Evolutionary conservation across 2,888 invertebrate genomes (phyloP).

Genomic region (Clostera curtula): DNA sequence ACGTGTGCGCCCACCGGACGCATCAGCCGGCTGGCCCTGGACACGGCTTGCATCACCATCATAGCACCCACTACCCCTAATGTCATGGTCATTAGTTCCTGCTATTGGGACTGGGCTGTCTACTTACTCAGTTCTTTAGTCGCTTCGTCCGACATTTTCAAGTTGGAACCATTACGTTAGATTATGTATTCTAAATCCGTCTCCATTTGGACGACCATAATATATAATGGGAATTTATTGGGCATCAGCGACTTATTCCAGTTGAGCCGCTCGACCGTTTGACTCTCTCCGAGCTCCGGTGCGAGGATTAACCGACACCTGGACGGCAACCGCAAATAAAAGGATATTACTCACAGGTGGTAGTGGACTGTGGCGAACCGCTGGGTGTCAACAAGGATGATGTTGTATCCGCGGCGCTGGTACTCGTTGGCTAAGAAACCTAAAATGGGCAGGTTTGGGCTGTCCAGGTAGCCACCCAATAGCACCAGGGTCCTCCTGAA

Average conservation of each 20-base stretch:
- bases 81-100: neutral
- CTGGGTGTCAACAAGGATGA: slow-evolving; percentile 59
- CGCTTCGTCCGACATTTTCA: too few species aligned
- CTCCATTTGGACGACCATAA: too few species aligned
- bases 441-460: slow-evolving; percentile 53
- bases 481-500: slow-evolving; percentile 54
- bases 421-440: slow-evolving; percentile 57
- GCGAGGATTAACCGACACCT: too few species aligned
- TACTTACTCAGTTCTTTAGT: neutral
- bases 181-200: too few species aligned
- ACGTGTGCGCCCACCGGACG: slow-evolving; percentile 62
- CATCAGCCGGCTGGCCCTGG: slow-evolving; percentile 62
- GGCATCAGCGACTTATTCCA: too few species aligned
- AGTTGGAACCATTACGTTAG: too few species aligned
- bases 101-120: neutral
- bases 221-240: too few species aligned
- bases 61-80: neutral
- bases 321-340: neutral
- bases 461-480: slow-evolving; percentile 59
- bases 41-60: slow-evolving; percentile 6
- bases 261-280: too few species aligned
- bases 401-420: slow-evolving; percentile 53
- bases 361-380: slow-evolving; percentile 62
- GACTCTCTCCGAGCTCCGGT: too few species aligned
- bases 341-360: slow-evolving; percentile 43